Base-by-base conservation (phyloP, 2,113 vertebrate species). In the Microtus pennsylvanicus region DNA sequence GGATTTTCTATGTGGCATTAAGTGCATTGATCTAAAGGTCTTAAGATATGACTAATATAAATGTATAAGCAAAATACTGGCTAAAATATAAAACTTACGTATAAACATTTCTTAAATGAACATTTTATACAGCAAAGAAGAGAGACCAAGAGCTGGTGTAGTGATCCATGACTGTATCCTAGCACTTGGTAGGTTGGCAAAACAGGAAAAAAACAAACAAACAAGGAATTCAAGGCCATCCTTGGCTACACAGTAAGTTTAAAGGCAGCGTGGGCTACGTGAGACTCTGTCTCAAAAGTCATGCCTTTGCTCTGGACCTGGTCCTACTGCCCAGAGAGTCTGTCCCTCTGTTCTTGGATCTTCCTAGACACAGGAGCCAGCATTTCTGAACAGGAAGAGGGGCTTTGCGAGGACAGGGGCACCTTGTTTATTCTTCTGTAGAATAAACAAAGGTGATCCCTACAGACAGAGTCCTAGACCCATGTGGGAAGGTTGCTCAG, bases 11-110 rank as follows among this genome's bases (percentile, higher is more conserved):
- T 47, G n/a, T 69, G 52, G 16, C 28, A 78, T 58, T 89, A 72
- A 92, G 35, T 78, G 86, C 88, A 76, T 38, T 38, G 50, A 58
- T 91, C 52, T 96, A 91, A 90, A 90, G n/a, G 30, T 83, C 45
- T 97, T 72, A 38, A 74, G 38, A 12, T 81, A 78, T 35, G 45
- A 76, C n/a, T 88, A 94, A 65, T 83, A 45, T 74, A 65, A 83
- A 86, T 63, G 72, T 50, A 24, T 50, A 94, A 97, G 3, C 75
- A 89, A 33, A 96, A 78, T 45, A 26, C 9, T 90, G 45, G 24
- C 4, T n/a, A 93, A 5, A 83, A 93, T 75, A 42, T 47, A 95
- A 16, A 26, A 74, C 58, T 55, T 93, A 47, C 33, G 3, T 65
- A 55, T 69, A 94, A 93, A 69, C 80, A 33, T 52, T 33, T 78